Percentiles rank a stretch among this genome's conserved stretches.
These are phyloP conservation scores for Sinodicranocentrus sp. DNA, from an alignment of 2,888 invertebrate genomes.

Conservation along the genomic window DNA sequence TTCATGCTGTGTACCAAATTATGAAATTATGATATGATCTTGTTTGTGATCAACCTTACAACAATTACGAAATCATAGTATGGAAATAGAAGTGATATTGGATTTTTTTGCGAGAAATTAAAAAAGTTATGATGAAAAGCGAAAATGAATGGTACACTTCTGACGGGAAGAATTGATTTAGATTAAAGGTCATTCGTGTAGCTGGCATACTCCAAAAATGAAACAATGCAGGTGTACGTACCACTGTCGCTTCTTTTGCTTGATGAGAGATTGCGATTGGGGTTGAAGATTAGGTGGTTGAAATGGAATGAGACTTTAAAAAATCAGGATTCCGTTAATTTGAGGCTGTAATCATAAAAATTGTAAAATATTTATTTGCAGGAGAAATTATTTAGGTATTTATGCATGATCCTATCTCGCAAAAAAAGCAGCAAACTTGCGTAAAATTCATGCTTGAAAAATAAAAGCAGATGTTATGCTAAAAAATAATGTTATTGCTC, in stretches of 20 bases:
- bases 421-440: too few relatives aligned
- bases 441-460: too few relatives aligned
- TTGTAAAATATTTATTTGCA: too few relatives aligned
- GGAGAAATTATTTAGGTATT: too few relatives aligned
- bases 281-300: neutral
- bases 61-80: neutral
- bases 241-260: too few relatives aligned
- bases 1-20: too few relatives aligned
- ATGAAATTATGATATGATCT: neutral
- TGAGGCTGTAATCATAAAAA: neutral
- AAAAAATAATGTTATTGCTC: too few relatives aligned
- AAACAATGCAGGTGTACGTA: neutral
- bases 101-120: neutral
- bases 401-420: too few relatives aligned
- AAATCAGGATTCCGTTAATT: neutral
- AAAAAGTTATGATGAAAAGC: neutral
- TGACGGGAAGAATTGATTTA: slow-evolving; percentile 31
- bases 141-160: neutral
- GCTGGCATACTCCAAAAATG: neutral
- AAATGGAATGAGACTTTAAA: neutral
- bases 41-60: neutral
- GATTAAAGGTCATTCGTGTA: slow-evolving; percentile 27
- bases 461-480: too few relatives aligned
- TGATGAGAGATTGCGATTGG: neutral
- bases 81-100: neutral